Conservation (phyloP, 2,888 invertebrate genomes). For the Pterostichus madidus region DNA sequence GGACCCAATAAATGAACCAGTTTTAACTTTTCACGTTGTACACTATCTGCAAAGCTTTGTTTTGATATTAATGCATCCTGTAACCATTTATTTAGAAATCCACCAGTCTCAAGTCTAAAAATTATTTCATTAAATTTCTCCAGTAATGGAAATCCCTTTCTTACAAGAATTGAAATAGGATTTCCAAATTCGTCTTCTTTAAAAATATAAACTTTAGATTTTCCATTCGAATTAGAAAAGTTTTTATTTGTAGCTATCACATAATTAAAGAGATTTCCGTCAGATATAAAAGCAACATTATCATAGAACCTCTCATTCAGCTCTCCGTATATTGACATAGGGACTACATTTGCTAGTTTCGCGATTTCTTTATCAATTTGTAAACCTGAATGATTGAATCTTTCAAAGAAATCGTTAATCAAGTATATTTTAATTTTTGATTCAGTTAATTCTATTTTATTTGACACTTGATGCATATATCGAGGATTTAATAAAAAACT, state of each 20-base stretch:
- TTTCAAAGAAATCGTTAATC: slow-evolving; percentile 12
- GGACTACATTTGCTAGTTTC: neutral
- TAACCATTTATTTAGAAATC: slow-evolving; percentile 34
- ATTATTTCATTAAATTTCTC: slow-evolving; percentile 36
- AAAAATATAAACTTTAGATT: slow-evolving; percentile 2
- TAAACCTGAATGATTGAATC: slow-evolving; percentile 40
- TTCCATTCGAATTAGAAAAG: slow-evolving; percentile 5
- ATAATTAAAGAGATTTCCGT: neutral
- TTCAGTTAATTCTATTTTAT: slow-evolving; percentile 1
- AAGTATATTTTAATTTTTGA: neutral
- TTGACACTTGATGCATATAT: slow-evolving; percentile 15
- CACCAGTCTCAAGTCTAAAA: neutral
- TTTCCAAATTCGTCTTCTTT: slow-evolving; percentile 21
- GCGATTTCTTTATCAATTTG: slow-evolving; percentile 25
- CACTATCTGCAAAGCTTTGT: neutral
- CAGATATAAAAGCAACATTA: slow-evolving; percentile 8
- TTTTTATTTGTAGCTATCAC: neutral
- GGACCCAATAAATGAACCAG: slow-evolving; percentile 25
- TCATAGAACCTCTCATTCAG: neutral
- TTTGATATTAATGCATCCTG: slow-evolving; percentile 5
- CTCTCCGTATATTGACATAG: too few relatives aligned
- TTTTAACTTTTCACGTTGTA: slow-evolving; percentile 12
- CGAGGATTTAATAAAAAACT: slow-evolving; percentile 15
- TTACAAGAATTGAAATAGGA: slow-evolving; percentile 17
- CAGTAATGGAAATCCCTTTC: slow-evolving; percentile 48